Percentiles rank a stretch among this genome's conserved stretches.
Evolutionary conservation across 2,113 vertebrate genomes (phyloP).

Genomic region (Thomomys bottae): DNA sequence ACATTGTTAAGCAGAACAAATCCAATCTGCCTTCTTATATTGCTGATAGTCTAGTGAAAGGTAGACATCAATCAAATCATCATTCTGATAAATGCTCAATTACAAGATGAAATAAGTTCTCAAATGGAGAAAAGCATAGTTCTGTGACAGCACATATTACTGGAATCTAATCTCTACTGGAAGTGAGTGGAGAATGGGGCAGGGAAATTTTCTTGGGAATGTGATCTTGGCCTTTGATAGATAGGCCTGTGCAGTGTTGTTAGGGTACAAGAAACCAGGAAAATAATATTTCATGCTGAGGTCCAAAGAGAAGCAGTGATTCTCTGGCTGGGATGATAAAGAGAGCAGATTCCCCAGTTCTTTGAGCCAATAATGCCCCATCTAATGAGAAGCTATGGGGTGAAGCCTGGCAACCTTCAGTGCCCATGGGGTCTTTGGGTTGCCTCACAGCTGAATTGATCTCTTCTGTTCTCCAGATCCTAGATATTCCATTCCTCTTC

Average conservation of each 20-base stretch:
- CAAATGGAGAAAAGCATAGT: not conserved
- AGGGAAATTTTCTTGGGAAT: not conserved
- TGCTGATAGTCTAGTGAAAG: not conserved
- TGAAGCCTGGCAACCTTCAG: rapidly evolving
- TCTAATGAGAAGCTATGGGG: no score
- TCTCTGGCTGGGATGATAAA: not conserved
- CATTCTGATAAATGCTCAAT: not conserved
- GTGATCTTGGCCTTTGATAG: not conserved
- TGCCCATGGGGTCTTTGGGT: not conserved
- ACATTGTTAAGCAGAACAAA: not conserved
- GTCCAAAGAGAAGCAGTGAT: not conserved
- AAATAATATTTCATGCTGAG: not conserved
- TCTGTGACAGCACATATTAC: not conserved
- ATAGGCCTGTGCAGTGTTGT: not conserved
- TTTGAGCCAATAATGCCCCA: not conserved
- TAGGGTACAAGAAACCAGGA: not conserved
- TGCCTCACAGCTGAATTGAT: not conserved
- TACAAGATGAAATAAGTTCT: not conserved
- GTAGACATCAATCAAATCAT: not conserved
- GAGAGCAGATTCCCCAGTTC: not conserved
- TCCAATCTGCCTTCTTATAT: not conserved
- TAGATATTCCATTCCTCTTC: not conserved
- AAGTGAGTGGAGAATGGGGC: rapidly evolving
- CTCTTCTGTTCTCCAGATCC: not conserved
- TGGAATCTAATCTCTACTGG: not conserved